These are phyloP conservation scores for Endotricha flammealis DNA, from an alignment of 2,888 invertebrate genomes.

Conservation along the genomic window DNA sequence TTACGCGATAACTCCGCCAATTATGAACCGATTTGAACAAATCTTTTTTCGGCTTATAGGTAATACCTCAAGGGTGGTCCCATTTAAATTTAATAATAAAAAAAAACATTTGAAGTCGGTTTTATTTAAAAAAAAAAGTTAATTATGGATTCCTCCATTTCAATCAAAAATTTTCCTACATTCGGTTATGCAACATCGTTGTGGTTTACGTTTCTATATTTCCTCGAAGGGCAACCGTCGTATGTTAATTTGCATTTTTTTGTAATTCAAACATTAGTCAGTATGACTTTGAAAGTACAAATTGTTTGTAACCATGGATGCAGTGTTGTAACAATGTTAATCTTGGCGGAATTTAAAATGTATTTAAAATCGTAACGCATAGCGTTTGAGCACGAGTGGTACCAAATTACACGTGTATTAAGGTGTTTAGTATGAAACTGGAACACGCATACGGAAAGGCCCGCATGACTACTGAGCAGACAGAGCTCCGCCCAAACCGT, in stretches of 20 bases:
- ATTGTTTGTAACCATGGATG: constrained; percentile 19
- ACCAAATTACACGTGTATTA: constrained; percentile 16
- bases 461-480: constrained; percentile 40
- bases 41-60: too few relatives aligned
- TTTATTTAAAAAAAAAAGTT: too few relatives aligned
- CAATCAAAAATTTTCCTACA: neutral
- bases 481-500: constrained; percentile 39
- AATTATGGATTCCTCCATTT: too few relatives aligned
- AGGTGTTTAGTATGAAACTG: constrained; percentile 32
- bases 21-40: too few relatives aligned
- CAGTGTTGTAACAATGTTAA: constrained; percentile 21
- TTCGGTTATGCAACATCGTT: neutral
- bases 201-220: neutral
- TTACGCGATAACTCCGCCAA: too few relatives aligned
- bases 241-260: constrained; percentile 16
- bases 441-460: constrained; percentile 51
- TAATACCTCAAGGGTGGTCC: too few relatives aligned
- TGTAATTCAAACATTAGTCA: constrained; percentile 29
- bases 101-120: too few relatives aligned
- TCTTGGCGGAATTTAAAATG: constrained; percentile 26
- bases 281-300: constrained; percentile 22
- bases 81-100: too few relatives aligned
- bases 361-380: constrained; percentile 23
- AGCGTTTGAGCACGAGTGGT: constrained; percentile 17
- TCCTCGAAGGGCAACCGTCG: constrained; percentile 7